phyloP scores from a whole-genome alignment of 92 coral and sea anemone species.

The Isaurus tuberculatus region DNA sequence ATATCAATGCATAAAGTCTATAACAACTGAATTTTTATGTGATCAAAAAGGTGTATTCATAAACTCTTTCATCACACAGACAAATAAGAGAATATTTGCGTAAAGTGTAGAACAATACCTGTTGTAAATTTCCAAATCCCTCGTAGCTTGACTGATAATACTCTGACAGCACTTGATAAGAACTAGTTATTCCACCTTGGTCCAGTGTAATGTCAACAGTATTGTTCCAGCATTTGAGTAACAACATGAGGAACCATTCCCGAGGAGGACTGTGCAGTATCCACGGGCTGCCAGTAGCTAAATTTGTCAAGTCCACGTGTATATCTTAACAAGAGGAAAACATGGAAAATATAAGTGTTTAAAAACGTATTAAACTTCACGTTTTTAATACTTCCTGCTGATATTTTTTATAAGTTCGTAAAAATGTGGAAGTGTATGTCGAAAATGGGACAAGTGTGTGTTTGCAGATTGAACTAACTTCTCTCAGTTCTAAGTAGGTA shows the following conservation, averaged over 20 bases:
- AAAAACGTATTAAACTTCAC: not conserved
- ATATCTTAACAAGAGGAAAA: constrained; percentile 17
- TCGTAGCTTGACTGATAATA: constrained; percentile 63
- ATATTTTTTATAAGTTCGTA: too few species aligned
- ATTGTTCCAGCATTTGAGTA: constrained; percentile 22
- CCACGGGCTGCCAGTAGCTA: constrained; percentile 62
- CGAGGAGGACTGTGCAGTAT: constrained; percentile 34
- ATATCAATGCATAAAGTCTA: too few species aligned
- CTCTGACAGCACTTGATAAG: constrained; percentile 44
- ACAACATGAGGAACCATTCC: constrained; percentile 26
- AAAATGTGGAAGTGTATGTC: too few species aligned
- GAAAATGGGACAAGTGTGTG: too few species aligned
- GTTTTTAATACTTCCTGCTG: not conserved
- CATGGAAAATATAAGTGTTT: not conserved
- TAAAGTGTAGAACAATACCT: constrained; percentile 41
- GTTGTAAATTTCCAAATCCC: constrained; percentile 52
- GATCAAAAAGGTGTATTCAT: too few species aligned
- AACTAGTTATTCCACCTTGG: constrained; percentile 47
- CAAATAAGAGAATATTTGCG: not conserved
- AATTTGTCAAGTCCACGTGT: not conserved
- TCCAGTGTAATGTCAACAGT: constrained; percentile 30
- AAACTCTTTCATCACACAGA: not conserved
- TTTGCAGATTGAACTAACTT: too few species aligned
- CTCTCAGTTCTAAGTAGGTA: too few species aligned
- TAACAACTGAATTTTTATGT: too few species aligned